Evolutionary conservation across 1,140 invertebrate genomes (phyloP).

Genomic region (Drosophila bocki): DNA sequence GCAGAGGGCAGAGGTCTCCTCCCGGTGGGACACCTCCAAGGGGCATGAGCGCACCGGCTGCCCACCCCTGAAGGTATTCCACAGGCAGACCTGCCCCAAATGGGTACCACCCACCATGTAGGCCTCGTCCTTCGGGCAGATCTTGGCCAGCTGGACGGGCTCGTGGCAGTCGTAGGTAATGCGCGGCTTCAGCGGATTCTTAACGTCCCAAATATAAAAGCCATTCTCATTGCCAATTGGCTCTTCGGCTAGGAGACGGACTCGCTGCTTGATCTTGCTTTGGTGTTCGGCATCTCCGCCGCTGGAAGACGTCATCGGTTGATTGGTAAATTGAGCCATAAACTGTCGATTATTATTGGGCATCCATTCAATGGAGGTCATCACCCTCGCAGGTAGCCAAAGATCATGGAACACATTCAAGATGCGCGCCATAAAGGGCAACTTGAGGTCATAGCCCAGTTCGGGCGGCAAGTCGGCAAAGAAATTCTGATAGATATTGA

Average conservation of each 20-base stretch:
- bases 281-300: neutral
- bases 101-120: conserved; percentile 92
- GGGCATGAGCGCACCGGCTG: conserved; percentile 86
- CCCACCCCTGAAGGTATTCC: conserved; percentile 89
- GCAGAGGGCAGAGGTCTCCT: conserved; percentile 89
- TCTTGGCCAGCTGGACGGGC: conserved; percentile 91
- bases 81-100: conserved; percentile 92
- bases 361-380: conserved; percentile 93
- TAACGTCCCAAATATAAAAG: conserved; percentile 94
- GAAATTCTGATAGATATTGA: conserved; percentile 95
- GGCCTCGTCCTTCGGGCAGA: conserved; percentile 93
- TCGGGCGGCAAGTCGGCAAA: conserved; percentile 87
- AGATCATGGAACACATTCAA: conserved; percentile 72
- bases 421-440: conserved; percentile 51
- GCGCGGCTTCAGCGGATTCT: conserved; percentile 93
- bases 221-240: conserved; percentile 86
- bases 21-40: conserved; percentile 90
- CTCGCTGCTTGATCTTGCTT: neutral
- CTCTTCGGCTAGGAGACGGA: conserved; percentile 34
- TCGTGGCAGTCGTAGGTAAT: conserved; percentile 88
- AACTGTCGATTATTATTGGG: conserved; percentile 90
- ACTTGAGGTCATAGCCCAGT: conserved; percentile 47
- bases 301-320: neutral
- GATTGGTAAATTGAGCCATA: conserved; percentile 90
- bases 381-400: conserved; percentile 86